Base-by-base conservation (phyloP, 2,113 vertebrate genomes). In the Typhlomys cinereus region DNA sequence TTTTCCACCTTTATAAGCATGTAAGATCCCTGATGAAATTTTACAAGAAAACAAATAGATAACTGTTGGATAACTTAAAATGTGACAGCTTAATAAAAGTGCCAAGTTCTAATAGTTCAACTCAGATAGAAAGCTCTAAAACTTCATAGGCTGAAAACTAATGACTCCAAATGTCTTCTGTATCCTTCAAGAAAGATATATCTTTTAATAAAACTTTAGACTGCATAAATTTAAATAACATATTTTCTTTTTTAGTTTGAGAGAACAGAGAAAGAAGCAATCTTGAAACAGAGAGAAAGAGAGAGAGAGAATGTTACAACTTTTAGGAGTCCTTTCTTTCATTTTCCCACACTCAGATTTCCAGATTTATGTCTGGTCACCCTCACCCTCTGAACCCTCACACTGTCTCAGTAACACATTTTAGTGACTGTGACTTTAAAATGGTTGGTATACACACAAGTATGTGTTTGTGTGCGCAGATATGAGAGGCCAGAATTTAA, bases 51-150 rank as follows among this genome's bases (percentile, higher is more conserved):
- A 82, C 71, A 79, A 70, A 81, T 34, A 91, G 76, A 64, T 67
- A 82, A 73, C 44, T 57, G 29, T 23, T 78, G 7, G 67, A 64
- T 31, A 90, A 88, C n/a, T 84, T 91, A 88, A 95, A 91, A 92
- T 87, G 69, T 64, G 92, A 91, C 44, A 91, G 29, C 73, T 94
- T 91, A 91, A 95, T 85, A 93, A 92, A 95, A 92, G 23, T 59
- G 57, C 89, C 67, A 70, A 73, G n/a, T 93, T 91, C 46, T 41
- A 91, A 88, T 76, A 93, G 61, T 64, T 89, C 71, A 70, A 89
- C 66, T 95, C 81, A 91, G 52, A 36, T 13, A 89, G 62, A 13
- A 70, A 78, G 44, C n/a, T 85, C 79, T 69, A 81, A 82, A 78
- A 73, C 69, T 8, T 59, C 85, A 46, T 46, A 59, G 10, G 66